Base-by-base conservation (phyloP, 92 coral and sea anemone genomes). In the Heliopora coerulea region DNA sequence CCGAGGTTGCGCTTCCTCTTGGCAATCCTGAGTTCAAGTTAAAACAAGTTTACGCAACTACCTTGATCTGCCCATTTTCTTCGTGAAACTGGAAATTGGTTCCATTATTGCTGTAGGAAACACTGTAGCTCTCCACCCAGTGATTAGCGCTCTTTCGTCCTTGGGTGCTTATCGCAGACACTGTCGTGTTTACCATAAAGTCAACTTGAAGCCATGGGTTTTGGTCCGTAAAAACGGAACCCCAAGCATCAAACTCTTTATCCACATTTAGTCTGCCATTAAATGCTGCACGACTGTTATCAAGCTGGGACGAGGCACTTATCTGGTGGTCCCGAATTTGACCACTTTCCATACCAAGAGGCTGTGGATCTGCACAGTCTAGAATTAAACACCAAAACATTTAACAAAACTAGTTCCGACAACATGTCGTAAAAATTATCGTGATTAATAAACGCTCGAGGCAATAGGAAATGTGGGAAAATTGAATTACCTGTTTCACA, bases 61-160 rank as follows among this genome's bases (percentile, higher is more conserved):
- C 62, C 62, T 56, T 56, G 14, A 24, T 30, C 31, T 25, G 14
- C 28, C 62, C 62, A 24, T 56, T 56, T n/a, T 56, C 62, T n/a
- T 2, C 1, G 23, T 56, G 23, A 56, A 17, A 1, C 25, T 21
- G 2, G 28, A 56, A 56, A 28, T 56, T 56, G 28, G 27, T 56
- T 7, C 62, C 62, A 23, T 56, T 28, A 15, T 21, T 9, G 25
- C 29, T 21, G 30, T 56, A 23, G 15, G 62, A 56, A 30, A 56
- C 30, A 17, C 15, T 3, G 62, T 56, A 56, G 3, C 25, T 56
- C 11, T 17, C 23, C 13, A 56, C 62, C 13, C 12, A 56, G 62
- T 25, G 3, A 24, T 56, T 24, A 9, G 1, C 2, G 11, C 11
- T 23, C 12, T 1, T 1, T 6, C 31, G 14, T 9, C 62, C 62